Evolutionary conservation across 2,113 vertebrate species (phyloP).

Genomic region (Dipodomys merriami): DNA sequence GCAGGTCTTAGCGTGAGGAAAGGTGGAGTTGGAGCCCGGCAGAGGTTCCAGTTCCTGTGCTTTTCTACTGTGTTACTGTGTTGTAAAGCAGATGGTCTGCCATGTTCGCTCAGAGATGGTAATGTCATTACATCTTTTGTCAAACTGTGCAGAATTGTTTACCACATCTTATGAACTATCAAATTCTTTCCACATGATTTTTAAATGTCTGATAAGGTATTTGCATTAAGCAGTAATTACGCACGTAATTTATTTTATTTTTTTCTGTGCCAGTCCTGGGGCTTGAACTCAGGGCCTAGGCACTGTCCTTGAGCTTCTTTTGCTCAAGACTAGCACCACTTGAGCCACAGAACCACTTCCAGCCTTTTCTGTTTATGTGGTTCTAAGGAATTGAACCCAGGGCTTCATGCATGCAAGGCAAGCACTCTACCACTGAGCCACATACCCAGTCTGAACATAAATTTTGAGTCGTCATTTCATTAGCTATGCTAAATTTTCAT

Average conservation of each 20-base stretch:
- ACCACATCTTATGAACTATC: not conserved
- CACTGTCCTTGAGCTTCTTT: too few relatives aligned
- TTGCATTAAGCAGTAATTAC: not conserved
- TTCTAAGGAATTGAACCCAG: too few relatives aligned
- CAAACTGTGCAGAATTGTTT: not conserved
- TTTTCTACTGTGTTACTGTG: not conserved
- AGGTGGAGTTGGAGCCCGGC: not conserved
- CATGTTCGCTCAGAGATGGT: not conserved
- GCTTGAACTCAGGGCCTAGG: too few relatives aligned
- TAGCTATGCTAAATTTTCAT: not conserved
- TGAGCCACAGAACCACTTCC: too few relatives aligned
- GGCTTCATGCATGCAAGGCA: too few relatives aligned
- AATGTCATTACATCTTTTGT: not conserved
- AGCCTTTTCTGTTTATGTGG: too few relatives aligned
- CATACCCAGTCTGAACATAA: not conserved
- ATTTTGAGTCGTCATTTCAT: not conserved
- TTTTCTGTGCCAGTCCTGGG: too few relatives aligned
- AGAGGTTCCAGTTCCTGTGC: not conserved
- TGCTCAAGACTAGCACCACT: too few relatives aligned
- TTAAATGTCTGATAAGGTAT: conserved; percentile 19
- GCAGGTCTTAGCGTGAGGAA: not conserved
- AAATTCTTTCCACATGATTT: conserved; percentile 4
- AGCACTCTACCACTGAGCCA: too few relatives aligned
- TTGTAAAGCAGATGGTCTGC: not conserved
- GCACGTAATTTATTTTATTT: too few relatives aligned